A percentile compares a stretch with the other conserved stretches of the same genome.
Evolutionary conservation across 1,140 invertebrate genomes (phyloP).

Genomic region (Bombus breviceps): DNA sequence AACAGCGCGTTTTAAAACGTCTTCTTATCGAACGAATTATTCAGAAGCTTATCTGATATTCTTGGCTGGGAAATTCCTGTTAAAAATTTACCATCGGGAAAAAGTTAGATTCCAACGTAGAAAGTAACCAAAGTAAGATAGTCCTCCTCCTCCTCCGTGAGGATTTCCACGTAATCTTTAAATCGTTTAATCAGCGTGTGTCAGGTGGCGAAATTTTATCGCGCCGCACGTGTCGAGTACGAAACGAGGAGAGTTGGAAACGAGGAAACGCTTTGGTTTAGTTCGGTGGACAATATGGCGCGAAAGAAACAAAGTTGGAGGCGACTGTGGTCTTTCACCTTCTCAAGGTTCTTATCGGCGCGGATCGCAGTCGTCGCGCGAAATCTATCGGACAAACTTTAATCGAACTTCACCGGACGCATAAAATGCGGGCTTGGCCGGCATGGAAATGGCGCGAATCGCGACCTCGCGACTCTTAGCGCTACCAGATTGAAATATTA

Average conservation of each 20-base stretch:
- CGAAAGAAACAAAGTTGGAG: neutral
- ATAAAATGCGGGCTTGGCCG: neutral
- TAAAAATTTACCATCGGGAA: too few relatives aligned
- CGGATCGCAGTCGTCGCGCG: constrained; percentile 12
- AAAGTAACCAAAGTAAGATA: neutral
- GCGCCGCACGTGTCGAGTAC: neutral
- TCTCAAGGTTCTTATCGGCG: constrained; percentile 49
- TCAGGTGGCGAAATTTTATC: constrained; percentile 58
- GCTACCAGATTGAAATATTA: constrained; percentile 52
- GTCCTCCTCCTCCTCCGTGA: neutral
- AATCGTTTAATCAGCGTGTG: constrained; percentile 33
- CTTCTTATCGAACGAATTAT: too few relatives aligned
- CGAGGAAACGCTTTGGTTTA: neutral
- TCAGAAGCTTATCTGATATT: neutral
- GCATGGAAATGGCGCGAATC: constrained; percentile 1
- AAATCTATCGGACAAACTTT: constrained; percentile 62
- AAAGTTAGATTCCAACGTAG: neutral
- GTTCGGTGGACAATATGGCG: constrained; percentile 27
- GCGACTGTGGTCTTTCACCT: constrained; percentile 9
- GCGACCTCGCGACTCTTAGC: neutral
- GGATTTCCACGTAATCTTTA: constrained; percentile 41
- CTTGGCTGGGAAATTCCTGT: too few relatives aligned
- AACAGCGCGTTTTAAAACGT: neutral
- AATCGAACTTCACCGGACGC: constrained; percentile 46
- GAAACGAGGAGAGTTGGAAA: neutral